A percentile compares a stretch with the other conserved stretches of the same genome.
These are phyloP conservation scores for Pteronotus mesoamericanus DNA, from an alignment of 2,797 vertebrate species.

Conservation along the genomic window DNA sequence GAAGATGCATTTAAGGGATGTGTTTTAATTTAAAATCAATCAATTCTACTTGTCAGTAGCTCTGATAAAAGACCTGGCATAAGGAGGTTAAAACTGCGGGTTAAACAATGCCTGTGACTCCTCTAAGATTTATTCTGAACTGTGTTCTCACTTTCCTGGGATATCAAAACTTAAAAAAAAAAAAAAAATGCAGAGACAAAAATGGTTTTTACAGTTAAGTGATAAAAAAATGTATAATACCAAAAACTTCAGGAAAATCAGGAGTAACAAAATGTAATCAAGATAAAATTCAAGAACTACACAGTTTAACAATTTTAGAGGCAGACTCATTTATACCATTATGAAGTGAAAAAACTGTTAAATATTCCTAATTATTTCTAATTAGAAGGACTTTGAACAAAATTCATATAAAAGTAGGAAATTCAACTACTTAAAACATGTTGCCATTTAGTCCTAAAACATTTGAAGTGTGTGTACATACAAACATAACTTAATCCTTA, in stretches of 20 bases:
- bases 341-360: neutral
- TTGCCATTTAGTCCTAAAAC: neutral
- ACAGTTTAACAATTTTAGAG: constrained; percentile 3
- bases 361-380: neutral
- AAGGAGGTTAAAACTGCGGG: neutral
- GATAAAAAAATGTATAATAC: neutral
- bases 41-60: neutral
- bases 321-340: neutral
- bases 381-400: neutral
- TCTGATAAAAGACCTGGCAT: neutral
- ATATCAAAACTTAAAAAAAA: neutral
- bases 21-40: constrained; percentile 7
- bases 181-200: neutral
- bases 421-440: neutral
- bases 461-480: neutral
- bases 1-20: neutral
- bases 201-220: neutral
- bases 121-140: neutral
- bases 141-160: neutral
- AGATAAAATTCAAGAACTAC: neutral
- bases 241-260: neutral
- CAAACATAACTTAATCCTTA: neutral
- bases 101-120: neutral
- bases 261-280: neutral
- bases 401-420: constrained; percentile 17